Evolutionary conservation across 2,797 vertebrate species (phyloP), one percentile per base, ranked within the genome.

Genomic region (Acipenser ruthenus): DNA sequence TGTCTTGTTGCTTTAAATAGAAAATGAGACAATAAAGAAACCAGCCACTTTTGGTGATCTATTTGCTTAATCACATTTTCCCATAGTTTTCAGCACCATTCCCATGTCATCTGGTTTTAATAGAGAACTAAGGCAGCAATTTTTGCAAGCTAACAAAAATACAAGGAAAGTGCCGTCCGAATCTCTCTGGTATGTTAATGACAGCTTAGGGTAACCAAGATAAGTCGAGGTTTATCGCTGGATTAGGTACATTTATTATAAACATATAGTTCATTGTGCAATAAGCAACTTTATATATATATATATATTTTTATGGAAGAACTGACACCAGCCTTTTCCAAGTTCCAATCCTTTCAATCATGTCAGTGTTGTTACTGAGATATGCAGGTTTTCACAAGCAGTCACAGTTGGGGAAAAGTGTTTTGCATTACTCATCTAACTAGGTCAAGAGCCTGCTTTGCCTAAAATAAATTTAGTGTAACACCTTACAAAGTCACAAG

Each of bases 81-180:
- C 82, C 83, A 82, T 82, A 83, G 73, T 79, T 88, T 86, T 90
- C 86, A 86, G 79, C 84, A 84, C 79, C 70, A 75, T 86, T 79
- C 78, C 67, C 37, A 77, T 78, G 70, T 86, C 89, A 91, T 92
- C 88, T 91, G 90, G 86, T 88, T 87, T 86, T 87, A 87, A 91
- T 92, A 86, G 76, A 86, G 80, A 76, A 61, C 52, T 73, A 74
- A 75, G 77, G 75, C 70, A 80, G 66, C 74, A 80, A 83, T 86
- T 80, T 37, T 37, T 37, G 37, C 37, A 37, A 37, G 37, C 37
- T 67, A 79, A 68, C 73, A 74, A 81, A 83, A 82, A 68, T 65
- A 18, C 64, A 73, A 74, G 64, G 69, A 69, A 49, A 74, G 72
- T 69, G 78, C 67, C 77, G 50, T 0, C 65, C 8, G 5, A 82